A percentile compares a stretch with the other conserved stretches of the same genome.
phyloP scores from a whole-genome alignment of 2,888 invertebrate genomes.

The Leptopilina myrica region DNA sequence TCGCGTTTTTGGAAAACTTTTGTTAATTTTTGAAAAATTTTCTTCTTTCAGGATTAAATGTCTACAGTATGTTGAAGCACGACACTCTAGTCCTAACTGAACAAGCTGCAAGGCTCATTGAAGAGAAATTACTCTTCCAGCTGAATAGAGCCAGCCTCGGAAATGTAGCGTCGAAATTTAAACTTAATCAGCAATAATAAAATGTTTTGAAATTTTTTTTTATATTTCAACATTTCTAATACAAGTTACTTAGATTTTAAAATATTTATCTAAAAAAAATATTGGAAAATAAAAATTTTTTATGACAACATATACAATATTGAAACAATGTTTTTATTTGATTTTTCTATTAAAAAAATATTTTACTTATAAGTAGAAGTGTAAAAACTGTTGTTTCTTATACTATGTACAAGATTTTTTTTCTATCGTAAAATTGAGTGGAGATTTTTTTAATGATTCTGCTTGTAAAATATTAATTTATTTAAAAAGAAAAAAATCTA shows the following conservation, averaged over 20 bases:
- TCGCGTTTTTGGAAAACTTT: too few relatives aligned
- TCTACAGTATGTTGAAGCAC: conserved; percentile 97
- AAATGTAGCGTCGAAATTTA: conserved; percentile 78
- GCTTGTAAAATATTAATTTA: conserved; percentile 33
- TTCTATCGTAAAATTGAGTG: conserved; percentile 14
- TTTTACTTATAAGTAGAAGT: not conserved
- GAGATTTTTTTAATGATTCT: not conserved
- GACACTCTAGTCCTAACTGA: conserved; percentile 93
- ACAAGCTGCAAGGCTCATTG: conserved; percentile 89
- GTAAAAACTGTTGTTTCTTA: not conserved
- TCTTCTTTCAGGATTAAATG: conserved; percentile 84
- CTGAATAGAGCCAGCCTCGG: conserved; percentile 81
- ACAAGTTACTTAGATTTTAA: conserved; percentile 2
- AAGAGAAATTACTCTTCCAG: conserved; percentile 85
- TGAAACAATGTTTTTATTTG: not conserved
- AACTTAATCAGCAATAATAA: conserved; percentile 81
- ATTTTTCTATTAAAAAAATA: not conserved
- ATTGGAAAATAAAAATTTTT: too few relatives aligned
- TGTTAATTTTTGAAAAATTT: not conserved
- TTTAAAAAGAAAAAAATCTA: conserved; percentile 24
- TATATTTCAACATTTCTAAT: conserved; percentile 33
- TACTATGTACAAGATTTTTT: not conserved
- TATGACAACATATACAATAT: too few relatives aligned
- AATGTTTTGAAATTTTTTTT: conserved; percentile 35
- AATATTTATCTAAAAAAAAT: conserved; percentile 4